Conservation (phyloP, 2,888 invertebrate genomes). For the Homarus gammarus region DNA sequence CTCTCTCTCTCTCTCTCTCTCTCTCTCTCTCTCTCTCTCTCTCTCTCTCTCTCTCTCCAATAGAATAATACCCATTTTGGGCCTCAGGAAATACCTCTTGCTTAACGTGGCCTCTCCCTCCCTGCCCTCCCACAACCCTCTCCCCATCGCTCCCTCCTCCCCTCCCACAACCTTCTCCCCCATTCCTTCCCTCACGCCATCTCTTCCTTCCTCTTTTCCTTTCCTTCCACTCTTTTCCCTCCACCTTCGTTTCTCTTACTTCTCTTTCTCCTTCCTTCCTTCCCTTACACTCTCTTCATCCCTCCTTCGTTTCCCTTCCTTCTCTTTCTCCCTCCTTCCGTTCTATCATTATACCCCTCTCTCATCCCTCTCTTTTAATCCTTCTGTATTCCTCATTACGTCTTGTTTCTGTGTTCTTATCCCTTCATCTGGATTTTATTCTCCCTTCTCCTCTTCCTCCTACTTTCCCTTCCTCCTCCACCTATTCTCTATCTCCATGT, state of each 20-base stretch:
- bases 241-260: background rate
- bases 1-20: slow-evolving; percentile 13
- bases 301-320: background rate
- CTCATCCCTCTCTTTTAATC: background rate
- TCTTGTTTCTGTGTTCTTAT: no score
- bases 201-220: background rate
- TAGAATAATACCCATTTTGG: no score
- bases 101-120: background rate
- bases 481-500: background rate
- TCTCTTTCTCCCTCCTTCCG: background rate
- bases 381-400: background rate
- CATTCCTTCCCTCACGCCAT: background rate
- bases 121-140: no score
- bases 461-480: background rate
- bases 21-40: slow-evolving; percentile 20
- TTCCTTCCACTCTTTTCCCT: background rate
- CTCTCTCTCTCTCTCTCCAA: background rate
- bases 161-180: background rate
- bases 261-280: background rate
- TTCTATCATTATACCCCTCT: no score
- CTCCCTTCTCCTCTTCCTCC: background rate
- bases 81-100: background rate
- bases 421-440: no score
- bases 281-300: background rate
- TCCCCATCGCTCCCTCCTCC: no score